Conservation (phyloP, 2,113 vertebrate species). For the Naja naja region DNA sequence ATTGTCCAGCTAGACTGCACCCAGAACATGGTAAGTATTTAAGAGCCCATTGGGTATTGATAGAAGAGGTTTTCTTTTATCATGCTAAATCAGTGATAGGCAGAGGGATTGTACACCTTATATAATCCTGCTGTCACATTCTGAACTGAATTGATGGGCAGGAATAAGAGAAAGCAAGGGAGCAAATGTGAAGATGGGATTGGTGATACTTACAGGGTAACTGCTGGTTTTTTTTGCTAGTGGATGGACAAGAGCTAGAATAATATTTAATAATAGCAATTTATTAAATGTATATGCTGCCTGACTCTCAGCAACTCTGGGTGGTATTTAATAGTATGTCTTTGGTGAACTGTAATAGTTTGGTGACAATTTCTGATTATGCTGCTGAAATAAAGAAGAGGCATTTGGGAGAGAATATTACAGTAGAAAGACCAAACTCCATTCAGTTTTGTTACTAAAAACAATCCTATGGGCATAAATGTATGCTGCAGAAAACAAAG, state of each 20-base stretch:
- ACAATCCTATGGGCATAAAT: not conserved
- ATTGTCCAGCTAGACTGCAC: not conserved
- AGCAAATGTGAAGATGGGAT: not conserved
- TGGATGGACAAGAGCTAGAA: not conserved
- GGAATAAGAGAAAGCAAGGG: not conserved
- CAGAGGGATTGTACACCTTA: not conserved
- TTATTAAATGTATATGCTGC: not conserved
- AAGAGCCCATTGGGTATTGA: not conserved
- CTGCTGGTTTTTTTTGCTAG: not conserved
- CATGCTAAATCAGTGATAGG: not conserved
- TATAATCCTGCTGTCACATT: not conserved
- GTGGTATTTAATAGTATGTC: not conserved
- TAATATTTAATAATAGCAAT: not conserved
- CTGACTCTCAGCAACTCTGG: not conserved
- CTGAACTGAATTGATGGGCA: not conserved
- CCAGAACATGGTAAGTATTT: not conserved
- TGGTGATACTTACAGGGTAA: not conserved
- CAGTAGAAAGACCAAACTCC: not conserved
- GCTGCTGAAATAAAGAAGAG: not conserved
- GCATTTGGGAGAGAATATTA: not conserved
- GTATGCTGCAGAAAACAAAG: not conserved
- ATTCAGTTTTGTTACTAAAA: not conserved
- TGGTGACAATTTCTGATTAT: not conserved
- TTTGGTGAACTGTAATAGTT: not conserved
- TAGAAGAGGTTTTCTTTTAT: not conserved